Conservation (phyloP, 2,797 vertebrate genomes). For the Helostoma temminkii region DNA sequence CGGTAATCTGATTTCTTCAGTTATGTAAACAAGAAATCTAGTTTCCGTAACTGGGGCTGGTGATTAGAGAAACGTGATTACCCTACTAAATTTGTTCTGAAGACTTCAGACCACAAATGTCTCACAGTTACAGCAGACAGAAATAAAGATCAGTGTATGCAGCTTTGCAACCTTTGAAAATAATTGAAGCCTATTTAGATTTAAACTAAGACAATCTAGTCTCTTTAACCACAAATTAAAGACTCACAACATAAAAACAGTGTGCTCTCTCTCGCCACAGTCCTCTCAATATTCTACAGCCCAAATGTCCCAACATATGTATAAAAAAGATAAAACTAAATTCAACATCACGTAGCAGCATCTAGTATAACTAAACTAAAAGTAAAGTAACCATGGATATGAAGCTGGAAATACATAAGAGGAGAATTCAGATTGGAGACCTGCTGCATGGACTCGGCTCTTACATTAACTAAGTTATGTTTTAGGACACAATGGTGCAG, state of each 20-base stretch:
- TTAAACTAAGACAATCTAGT: neutral
- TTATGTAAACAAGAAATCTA: constrained; percentile 35
- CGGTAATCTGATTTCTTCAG: constrained; percentile 51
- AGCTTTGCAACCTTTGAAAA: neutral
- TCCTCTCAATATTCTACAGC: neutral
- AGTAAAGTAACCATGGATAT: neutral
- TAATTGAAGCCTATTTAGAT: neutral
- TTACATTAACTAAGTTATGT: no score
- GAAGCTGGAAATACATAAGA: neutral
- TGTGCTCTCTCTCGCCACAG: neutral
- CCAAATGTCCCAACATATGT: constrained; percentile 9
- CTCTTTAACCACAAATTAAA: neutral
- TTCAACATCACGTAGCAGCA: neutral
- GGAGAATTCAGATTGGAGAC: neutral
- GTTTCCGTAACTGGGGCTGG: constrained; percentile 21
- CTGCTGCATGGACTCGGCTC: no score
- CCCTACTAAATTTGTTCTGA: neutral
- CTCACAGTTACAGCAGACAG: constrained; percentile 8
- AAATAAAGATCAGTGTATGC: neutral
- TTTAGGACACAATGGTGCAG: no score
- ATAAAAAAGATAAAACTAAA: neutral
- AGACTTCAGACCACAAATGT: neutral
- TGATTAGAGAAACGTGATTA: constrained; percentile 27
- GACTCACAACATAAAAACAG: no score
- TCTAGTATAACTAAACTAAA: neutral